phyloP scores from a whole-genome alignment of 2,797 vertebrate species.

The Coracias cyanogaster region DNA sequence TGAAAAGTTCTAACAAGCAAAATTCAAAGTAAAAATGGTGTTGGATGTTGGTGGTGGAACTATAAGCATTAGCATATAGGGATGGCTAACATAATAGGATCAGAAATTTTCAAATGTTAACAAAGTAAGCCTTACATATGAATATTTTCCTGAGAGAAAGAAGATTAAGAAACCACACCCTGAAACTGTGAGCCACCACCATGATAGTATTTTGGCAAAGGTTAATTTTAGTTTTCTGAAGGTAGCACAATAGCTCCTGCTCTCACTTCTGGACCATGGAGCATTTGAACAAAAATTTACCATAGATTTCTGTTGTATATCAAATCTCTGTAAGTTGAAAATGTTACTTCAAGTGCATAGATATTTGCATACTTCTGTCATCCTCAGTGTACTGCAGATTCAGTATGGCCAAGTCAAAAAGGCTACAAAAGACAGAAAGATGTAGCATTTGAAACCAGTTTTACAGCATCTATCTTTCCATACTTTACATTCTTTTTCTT shows the following conservation, averaged over 20 bases:
- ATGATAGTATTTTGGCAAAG: background rate
- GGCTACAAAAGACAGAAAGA: background rate
- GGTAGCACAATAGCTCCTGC: background rate
- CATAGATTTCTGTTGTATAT: background rate
- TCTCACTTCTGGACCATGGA: background rate
- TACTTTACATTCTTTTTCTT: background rate
- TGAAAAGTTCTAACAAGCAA: background rate
- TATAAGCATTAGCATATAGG: background rate
- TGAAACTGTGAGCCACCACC: background rate
- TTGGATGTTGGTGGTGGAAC: background rate
- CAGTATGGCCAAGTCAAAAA: background rate
- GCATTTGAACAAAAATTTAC: background rate
- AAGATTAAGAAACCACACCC: background rate
- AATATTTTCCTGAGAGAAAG: background rate
- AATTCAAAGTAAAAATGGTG: background rate
- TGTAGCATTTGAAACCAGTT: background rate
- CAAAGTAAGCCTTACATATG: background rate
- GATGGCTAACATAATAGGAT: background rate
- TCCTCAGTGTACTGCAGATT: background rate
- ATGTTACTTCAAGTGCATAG: background rate
- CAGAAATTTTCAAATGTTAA: background rate
- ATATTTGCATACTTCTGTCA: background rate
- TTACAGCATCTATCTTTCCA: background rate
- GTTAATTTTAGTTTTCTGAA: background rate
- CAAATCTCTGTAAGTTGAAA: background rate